Evolutionary conservation across 2,888 invertebrate genomes (phyloP), one percentile per base, ranked within the genome.

Genomic region (Dicyrtomina minuta): DNA sequence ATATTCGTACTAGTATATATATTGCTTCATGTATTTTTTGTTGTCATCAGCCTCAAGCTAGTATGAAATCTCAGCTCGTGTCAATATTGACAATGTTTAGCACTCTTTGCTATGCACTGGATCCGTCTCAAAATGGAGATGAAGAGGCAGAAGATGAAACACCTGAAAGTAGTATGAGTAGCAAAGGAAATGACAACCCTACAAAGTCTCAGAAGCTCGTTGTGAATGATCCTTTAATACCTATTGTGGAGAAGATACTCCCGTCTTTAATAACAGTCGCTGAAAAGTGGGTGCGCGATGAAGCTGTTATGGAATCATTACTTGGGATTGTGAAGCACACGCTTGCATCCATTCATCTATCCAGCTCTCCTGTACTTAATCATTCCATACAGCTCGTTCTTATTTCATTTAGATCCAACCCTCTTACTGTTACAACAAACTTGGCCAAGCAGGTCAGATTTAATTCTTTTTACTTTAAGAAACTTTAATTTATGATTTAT

Each of bases 241-340:
- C 77, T 5, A 74, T 77, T 22, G 74, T 77, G 0, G 76, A 77
- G 59, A 75, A 77, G 70, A 76, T 77, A 60, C 72, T 77, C 10
- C 77, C 77, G 26, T 70, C 74, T 44, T 71, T 77, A 49, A 71
- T 76, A 58, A 73, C 73, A 5, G 64, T 77, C 1, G 74, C 75
- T n/a, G 77, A 77, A 44, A 77, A 74, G 44, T 77, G 77, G 77
- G 75, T 75, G 20, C 71, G 72, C 51, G 77, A 77, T 64, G 76
- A 76, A 65, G 72, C 74, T n/a, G 75, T 76, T 6, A 77, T 77
- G 70, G 76, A 76, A 27, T 70, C 76, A 12, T 61, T 77, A 15
- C 72, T 77, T 41, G 71, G 76, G 3, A 77, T 77, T 68, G 71
- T 75, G 22, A 75, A 75, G 59, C 76, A 76, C 46, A 76, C 77